These are phyloP conservation scores for Ptilodon capucinus DNA, from an alignment of 2,888 invertebrate species.

Conservation along the genomic window DNA sequence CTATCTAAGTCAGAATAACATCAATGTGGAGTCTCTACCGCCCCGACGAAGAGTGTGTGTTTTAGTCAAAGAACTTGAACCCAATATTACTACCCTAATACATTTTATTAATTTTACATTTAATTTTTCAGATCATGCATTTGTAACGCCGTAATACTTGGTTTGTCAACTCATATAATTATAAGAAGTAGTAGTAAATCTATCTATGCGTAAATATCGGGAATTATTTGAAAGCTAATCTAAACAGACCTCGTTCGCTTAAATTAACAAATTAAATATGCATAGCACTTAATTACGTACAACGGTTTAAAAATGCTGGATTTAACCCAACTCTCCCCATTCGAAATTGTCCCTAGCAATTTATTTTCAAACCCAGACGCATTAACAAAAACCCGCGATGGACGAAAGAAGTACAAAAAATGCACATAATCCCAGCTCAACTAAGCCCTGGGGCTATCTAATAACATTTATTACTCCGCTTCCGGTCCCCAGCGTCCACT, in stretches of 20 bases:
- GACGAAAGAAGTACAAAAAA: slow-evolving; percentile 71
- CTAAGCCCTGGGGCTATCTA: slow-evolving; percentile 82
- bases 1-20: too few species aligned
- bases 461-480: slow-evolving; percentile 81
- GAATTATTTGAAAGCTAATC: not conserved
- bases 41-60: too few species aligned
- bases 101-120: too few species aligned
- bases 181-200: too few species aligned
- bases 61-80: too few species aligned
- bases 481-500: slow-evolving; percentile 79
- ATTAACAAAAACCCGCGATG: slow-evolving; percentile 75
- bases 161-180: too few species aligned
- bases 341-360: slow-evolving; percentile 65
- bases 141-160: too few species aligned
- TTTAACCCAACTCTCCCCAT: slow-evolving; percentile 29
- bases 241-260: not conserved
- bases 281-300: slow-evolving; percentile 38
- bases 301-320: slow-evolving; percentile 32
- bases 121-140: too few species aligned
- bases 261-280: slow-evolving; percentile 12
- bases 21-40: too few species aligned
- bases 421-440: slow-evolving; percentile 59
- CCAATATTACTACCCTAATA: too few species aligned
- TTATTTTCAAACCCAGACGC: slow-evolving; percentile 76
- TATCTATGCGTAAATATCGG: too few species aligned